Evolutionary conservation across 2,113 vertebrate species (phyloP), one percentile per base, ranked within the genome.

Genomic region (Solenodon paradoxus): DNA sequence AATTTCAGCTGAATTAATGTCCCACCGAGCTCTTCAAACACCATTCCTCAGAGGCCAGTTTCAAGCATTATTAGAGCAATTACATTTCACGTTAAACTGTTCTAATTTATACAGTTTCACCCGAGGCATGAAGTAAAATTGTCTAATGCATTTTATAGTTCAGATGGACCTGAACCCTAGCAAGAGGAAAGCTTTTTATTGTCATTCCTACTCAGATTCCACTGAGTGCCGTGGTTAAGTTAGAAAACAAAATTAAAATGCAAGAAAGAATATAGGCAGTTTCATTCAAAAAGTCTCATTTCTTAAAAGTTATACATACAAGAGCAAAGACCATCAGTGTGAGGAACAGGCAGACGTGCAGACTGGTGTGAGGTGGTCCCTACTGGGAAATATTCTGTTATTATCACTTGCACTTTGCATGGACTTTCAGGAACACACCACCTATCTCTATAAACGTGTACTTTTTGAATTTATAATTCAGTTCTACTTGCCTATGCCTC

Each of bases 1-100:
- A 82, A 94, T 92, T 94, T 97, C 75, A 51, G 35, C 12, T 40
- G 79, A 96, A 94, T 94, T 96, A 91, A 92, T 84, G 75, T 59
- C 74, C 68, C 66, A 47, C 32, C 42, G 86, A 80, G 94, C 80
- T 90, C 40, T 89, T 84, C 90, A 94, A 80, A 89, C 11, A 68
- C 24, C 32, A 53, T 80, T 84, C 71, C 80, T 68, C 51, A 66
- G 64, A 90, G 59, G n/a, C 40, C 74, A 84, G 86, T 79, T 82
- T 95, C 53, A 83, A 86, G 64, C 26, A 59, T 64, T 91, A 74
- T 26, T 71, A 35, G 32, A 86, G 19, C 45, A 97, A 83, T 92
- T 91, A 75, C 26, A 93, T 74, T 95, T 92, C 69, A 77, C 89
- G 61, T 80, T 80, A 95, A 61, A 85, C 47, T 71, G 1, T 77